Conservation (phyloP, 2,888 invertebrate species). For the Lagria hirta region DNA sequence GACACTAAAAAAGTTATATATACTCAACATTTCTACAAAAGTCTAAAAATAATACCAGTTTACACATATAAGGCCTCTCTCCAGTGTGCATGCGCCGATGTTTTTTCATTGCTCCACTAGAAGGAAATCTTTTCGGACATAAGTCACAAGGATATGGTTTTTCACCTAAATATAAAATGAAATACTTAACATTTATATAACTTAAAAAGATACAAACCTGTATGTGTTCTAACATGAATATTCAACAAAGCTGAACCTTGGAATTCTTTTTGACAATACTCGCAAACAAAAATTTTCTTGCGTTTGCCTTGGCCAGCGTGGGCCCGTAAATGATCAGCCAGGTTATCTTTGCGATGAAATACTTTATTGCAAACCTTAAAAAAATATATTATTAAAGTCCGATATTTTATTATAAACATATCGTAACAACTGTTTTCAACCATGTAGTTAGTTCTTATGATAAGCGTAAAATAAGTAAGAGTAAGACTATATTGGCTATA, state of each 20-base stretch:
- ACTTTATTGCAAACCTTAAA: slow-evolving; percentile 62
- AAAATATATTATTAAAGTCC: slow-evolving; percentile 6
- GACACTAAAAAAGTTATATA: slow-evolving; percentile 64
- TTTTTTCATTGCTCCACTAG: slow-evolving; percentile 75
- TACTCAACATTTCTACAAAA: slow-evolving; percentile 3
- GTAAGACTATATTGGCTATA: too few species aligned
- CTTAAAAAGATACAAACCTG: slow-evolving; percentile 54
- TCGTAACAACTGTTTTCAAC: too few species aligned
- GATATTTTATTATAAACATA: too few species aligned
- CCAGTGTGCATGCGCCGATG: slow-evolving; percentile 63
- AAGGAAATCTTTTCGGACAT: slow-evolving; percentile 72
- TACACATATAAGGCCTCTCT: slow-evolving; percentile 63
- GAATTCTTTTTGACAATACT: slow-evolving; percentile 68
- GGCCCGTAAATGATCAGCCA: slow-evolving; percentile 68
- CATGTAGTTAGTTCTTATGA: too few species aligned
- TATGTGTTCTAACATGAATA: slow-evolving; percentile 69
- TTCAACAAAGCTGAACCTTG: slow-evolving; percentile 62
- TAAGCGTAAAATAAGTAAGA: too few species aligned
- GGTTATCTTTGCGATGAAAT: slow-evolving; percentile 72
- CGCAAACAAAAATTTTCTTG: slow-evolving; percentile 62
- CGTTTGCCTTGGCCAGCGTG: slow-evolving; percentile 63
- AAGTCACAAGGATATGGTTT: slow-evolving; percentile 70
- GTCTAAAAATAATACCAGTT: slow-evolving; percentile 37
- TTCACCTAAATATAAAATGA: slow-evolving; percentile 44
- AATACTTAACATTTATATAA: slow-evolving; percentile 1